A percentile compares a stretch with the other conserved stretches of the same genome.
Evolutionary conservation across 2,888 invertebrate species (phyloP).

Genomic region (Cerastoderma edule): DNA sequence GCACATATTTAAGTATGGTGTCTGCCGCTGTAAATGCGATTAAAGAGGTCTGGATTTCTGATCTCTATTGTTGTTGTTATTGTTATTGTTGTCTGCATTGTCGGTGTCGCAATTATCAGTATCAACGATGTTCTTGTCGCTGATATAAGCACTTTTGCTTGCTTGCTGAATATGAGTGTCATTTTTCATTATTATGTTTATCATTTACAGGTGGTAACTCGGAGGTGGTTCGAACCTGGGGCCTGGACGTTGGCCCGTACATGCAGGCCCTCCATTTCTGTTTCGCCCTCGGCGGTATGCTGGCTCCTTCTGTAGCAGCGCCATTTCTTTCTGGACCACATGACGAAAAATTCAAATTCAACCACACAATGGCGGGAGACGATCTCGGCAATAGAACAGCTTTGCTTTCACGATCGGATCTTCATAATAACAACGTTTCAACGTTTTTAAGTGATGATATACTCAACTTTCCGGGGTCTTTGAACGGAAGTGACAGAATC

Average conservation of each 20-base stretch:
- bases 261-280: constrained; percentile 84
- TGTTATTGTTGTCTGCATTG: neutral
- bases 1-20: neutral
- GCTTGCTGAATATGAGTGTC: neutral
- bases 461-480: neutral
- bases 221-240: constrained; percentile 78
- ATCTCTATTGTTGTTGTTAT: neutral
- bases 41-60: neutral
- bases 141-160: too few species aligned
- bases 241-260: constrained; percentile 77
- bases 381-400: too few species aligned
- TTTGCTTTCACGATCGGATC: too few species aligned
- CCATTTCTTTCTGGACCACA: constrained; percentile 78
- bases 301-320: constrained; percentile 83
- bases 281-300: constrained; percentile 83
- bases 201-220: constrained; percentile 75
- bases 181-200: neutral
- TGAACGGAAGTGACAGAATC: neutral
- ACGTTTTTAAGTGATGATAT: neutral
- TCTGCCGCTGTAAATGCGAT: neutral
- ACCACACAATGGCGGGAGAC: too few species aligned
- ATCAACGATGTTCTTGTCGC: neutral
- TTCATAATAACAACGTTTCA: neutral
- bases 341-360: too few species aligned
- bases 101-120: neutral